phyloP scores from a whole-genome alignment of 2,113 vertebrate species.

The Chamaetylas fuelleborni region DNA sequence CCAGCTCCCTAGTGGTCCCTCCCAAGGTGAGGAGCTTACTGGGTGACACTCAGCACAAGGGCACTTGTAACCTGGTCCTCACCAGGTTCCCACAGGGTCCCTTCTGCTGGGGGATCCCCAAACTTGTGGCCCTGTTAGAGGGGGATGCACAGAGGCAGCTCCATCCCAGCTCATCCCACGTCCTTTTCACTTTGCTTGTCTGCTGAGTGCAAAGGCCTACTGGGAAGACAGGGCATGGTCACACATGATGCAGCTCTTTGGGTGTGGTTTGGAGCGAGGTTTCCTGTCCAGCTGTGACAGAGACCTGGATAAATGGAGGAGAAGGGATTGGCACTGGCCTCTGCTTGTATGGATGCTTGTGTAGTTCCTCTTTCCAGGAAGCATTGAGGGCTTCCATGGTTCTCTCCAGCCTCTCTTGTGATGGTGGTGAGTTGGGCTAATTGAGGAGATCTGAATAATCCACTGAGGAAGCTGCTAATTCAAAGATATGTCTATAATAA shows the following conservation, averaged over 20 bases:
- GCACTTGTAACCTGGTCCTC: background rate
- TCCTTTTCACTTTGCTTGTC: background rate
- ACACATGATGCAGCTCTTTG: background rate
- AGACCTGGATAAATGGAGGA: background rate
- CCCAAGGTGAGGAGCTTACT: accelerated
- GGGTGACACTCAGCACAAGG: background rate
- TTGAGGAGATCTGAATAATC: conserved; percentile 37
- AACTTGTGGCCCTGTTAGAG: background rate
- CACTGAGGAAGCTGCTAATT: conserved; percentile 53
- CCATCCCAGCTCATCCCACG: background rate
- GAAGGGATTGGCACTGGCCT: background rate
- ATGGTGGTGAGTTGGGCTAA: background rate
- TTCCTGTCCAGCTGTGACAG: background rate
- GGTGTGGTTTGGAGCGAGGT: background rate
- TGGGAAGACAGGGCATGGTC: background rate
- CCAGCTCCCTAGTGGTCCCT: background rate
- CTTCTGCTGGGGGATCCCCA: background rate
- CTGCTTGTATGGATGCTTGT: background rate
- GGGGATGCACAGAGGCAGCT: background rate
- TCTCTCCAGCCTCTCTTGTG: background rate
- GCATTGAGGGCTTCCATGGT: background rate
- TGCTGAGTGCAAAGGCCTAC: background rate
- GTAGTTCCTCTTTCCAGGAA: background rate
- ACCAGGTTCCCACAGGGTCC: background rate
- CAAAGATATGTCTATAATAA: conserved; percentile 49